These are phyloP conservation scores for Carassius auratus DNA, from an alignment of 2,113 vertebrate species.

Conservation along the genomic window DNA sequence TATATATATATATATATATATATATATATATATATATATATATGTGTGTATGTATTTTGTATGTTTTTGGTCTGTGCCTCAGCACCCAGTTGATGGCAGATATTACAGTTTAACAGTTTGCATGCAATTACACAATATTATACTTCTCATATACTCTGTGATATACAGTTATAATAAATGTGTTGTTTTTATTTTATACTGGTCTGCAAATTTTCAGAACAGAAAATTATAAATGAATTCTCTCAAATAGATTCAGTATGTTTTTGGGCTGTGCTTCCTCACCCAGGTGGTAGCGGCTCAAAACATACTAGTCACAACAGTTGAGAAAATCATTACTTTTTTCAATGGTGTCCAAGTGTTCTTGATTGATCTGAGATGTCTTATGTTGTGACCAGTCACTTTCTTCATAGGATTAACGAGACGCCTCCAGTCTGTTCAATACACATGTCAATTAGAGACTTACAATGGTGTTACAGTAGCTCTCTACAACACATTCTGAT, in stretches of 20 bases:
- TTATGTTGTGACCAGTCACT: conserved; percentile 50
- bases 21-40: no score
- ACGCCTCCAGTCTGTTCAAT: conserved; percentile 48
- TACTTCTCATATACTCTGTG: neutral
- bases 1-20: no score
- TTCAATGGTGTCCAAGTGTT: conserved; percentile 52
- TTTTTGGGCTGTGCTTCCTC: neutral
- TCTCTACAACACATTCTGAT: neutral
- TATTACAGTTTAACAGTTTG: neutral
- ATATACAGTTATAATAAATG: neutral
- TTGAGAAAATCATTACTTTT: conserved; percentile 47
- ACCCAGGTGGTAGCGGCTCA: conserved; percentile 23
- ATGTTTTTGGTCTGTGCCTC: neutral
- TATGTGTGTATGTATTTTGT: neutral
- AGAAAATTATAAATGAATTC: neutral
- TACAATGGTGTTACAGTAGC: conserved; percentile 12
- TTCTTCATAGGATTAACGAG: conserved; percentile 58
- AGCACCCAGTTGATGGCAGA: conserved; percentile 28
- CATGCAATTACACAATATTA: neutral
- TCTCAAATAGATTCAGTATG: conserved; percentile 1
- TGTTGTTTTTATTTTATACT: neutral
- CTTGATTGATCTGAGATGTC: conserved; percentile 56
- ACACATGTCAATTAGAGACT: conserved; percentile 51
- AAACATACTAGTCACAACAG: conserved; percentile 27
- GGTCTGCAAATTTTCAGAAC: neutral